phyloP scores from a whole-genome alignment of 2,888 invertebrate genomes.

The Noctua pronuba region DNA sequence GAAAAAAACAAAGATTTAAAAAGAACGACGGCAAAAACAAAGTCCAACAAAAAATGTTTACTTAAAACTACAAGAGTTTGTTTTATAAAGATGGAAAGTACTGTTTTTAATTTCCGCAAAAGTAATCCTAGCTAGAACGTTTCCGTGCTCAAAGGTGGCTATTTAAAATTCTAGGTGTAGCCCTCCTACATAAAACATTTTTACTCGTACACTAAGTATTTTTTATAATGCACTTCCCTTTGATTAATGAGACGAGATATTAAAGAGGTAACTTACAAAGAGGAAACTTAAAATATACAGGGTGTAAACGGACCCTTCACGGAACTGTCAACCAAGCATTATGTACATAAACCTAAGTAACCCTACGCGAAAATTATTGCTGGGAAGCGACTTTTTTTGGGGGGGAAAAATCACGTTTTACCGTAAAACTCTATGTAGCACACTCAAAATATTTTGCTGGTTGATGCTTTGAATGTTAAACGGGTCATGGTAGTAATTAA shows the following conservation, averaged over 20 bases:
- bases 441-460: too few relatives aligned
- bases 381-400: too few relatives aligned
- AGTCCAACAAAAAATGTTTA: not conserved
- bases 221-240: conserved; percentile 23
- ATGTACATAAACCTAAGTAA: too few relatives aligned
- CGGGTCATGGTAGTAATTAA: too few relatives aligned
- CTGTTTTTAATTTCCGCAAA: conserved; percentile 58
- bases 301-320: too few relatives aligned
- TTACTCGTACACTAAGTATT: conserved; percentile 21
- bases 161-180: conserved; percentile 46
- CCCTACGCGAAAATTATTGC: too few relatives aligned
- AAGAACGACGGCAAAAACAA: not conserved
- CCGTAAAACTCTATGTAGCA: too few relatives aligned
- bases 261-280: conserved; percentile 1
- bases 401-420: too few relatives aligned
- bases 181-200: conserved; percentile 51
- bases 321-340: too few relatives aligned
- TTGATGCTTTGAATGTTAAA: too few relatives aligned
- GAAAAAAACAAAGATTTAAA: not conserved
- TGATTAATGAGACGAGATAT: conserved; percentile 41
- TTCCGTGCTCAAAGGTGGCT: conserved; percentile 51
- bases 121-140: conserved; percentile 52
- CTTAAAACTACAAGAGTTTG: conserved; percentile 6
- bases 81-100: conserved; percentile 26
- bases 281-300: not conserved